phyloP scores from a whole-genome alignment of 1,140 invertebrate genomes.

The Asobara japonica region DNA sequence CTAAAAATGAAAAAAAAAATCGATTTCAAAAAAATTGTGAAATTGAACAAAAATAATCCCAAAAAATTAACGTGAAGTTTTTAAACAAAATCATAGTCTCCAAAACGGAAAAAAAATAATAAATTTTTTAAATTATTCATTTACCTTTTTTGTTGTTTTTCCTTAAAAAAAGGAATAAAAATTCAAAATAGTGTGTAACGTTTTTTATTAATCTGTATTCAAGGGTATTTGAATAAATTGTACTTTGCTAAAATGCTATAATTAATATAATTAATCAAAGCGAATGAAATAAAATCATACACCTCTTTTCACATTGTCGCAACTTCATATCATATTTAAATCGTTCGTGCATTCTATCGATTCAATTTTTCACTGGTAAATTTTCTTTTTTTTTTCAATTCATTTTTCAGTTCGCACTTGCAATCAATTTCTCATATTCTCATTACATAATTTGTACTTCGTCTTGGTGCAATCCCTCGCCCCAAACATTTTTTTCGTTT shows the following conservation, averaged over 20 bases:
- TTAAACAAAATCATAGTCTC: too few species aligned
- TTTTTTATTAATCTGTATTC: conserved; percentile 54
- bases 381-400: conserved; percentile 21
- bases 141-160: too few species aligned
- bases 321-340: conserved; percentile 29
- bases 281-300: conserved; percentile 52
- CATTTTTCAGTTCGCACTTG: neutral
- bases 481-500: conserved; percentile 25
- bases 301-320: conserved; percentile 52
- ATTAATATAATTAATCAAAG: conserved; percentile 52
- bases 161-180: conserved; percentile 19
- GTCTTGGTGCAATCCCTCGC: conserved; percentile 51
- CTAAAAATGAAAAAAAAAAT: too few species aligned
- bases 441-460: conserved; percentile 55
- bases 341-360: conserved; percentile 22
- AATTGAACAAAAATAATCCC: too few species aligned
- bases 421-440: conserved; percentile 33
- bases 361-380: conserved; percentile 31
- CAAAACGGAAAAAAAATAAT: too few species aligned
- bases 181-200: conserved; percentile 41
- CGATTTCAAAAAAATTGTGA: too few species aligned
- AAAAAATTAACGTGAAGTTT: too few species aligned
- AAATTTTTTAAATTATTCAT: too few species aligned
- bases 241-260: conserved; percentile 53
- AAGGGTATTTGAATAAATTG: conserved; percentile 52